Evolutionary conservation across 2,797 vertebrate genomes (phyloP).

Genomic region (Ataeniobius toweri): DNA sequence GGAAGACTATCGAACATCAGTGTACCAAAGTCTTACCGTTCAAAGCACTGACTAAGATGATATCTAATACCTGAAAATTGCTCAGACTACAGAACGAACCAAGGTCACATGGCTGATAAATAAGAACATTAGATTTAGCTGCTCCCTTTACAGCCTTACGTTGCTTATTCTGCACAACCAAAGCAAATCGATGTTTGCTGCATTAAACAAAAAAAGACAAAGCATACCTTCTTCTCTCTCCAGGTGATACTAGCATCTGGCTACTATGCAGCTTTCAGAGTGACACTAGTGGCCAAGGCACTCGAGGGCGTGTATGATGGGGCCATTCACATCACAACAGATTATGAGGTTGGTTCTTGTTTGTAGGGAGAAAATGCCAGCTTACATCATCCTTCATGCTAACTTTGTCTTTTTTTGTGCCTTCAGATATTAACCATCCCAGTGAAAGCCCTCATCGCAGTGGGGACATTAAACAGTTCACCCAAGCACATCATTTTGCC

Average conservation of each 20-base stretch:
- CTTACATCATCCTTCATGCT: background rate
- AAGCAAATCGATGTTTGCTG: background rate
- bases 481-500: slow-evolving; percentile 91
- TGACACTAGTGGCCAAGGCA: slow-evolving; percentile 89
- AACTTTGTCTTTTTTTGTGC: background rate
- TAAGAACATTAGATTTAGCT: too few species aligned
- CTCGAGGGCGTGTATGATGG: slow-evolving; percentile 94
- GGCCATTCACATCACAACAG: slow-evolving; percentile 95
- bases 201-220: background rate
- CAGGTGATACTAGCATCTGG: slow-evolving; percentile 91
- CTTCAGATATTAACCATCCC: slow-evolving; percentile 94
- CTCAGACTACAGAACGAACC: background rate
- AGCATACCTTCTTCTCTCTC: slow-evolving; percentile 6
- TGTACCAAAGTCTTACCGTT: too few species aligned
- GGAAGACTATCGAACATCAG: background rate
- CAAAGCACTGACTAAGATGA: background rate
- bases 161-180: background rate
- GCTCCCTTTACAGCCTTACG: background rate
- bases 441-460: slow-evolving; percentile 94
- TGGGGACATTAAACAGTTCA: slow-evolving; percentile 90
- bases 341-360: slow-evolving; percentile 90
- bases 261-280: slow-evolving; percentile 93
- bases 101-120: background rate
- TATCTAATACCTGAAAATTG: background rate
- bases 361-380: background rate